phyloP scores from a whole-genome alignment of 2,113 vertebrate species.

The Macquaria australasica region DNA sequence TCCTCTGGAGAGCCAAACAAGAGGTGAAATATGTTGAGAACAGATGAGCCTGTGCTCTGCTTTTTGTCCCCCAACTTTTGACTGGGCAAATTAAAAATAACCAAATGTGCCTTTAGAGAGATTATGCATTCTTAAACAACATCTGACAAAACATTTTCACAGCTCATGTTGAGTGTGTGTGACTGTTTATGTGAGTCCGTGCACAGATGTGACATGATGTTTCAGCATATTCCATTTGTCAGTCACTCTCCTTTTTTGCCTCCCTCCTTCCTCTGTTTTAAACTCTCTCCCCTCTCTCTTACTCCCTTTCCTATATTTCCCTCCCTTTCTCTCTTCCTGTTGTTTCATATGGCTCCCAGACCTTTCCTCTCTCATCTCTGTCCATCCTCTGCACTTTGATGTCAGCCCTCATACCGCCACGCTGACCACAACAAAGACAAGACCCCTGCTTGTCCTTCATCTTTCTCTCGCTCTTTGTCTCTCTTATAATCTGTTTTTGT shows the following conservation, averaged over 20 bases:
- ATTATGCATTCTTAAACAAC: background rate
- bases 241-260: slow-evolving; percentile 41
- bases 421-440: slow-evolving; percentile 62
- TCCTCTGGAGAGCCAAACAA: slow-evolving; percentile 25
- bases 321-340: slow-evolving; percentile 62
- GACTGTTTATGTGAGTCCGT: background rate
- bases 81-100: slow-evolving; percentile 12
- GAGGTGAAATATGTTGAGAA: background rate
- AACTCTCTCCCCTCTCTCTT: slow-evolving; percentile 27
- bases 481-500: slow-evolving; percentile 16
- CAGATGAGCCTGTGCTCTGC: background rate
- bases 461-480: slow-evolving; percentile 11
- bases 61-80: background rate
- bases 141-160: slow-evolving; percentile 29
- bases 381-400: slow-evolving; percentile 71
- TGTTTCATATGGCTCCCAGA: slow-evolving; percentile 74
- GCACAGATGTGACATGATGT: slow-evolving; percentile 40
- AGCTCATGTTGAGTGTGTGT: background rate
- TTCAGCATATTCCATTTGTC: slow-evolving; percentile 56
- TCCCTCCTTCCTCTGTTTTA: slow-evolving; percentile 51
- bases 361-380: slow-evolving; percentile 69
- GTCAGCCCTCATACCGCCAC: slow-evolving; percentile 35
- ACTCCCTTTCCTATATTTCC: slow-evolving; percentile 27
- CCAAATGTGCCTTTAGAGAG: background rate
- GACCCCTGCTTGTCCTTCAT: slow-evolving; percentile 23